phyloP scores from a whole-genome alignment of 2,797 vertebrate species.

The Notolabrus celidotus region DNA sequence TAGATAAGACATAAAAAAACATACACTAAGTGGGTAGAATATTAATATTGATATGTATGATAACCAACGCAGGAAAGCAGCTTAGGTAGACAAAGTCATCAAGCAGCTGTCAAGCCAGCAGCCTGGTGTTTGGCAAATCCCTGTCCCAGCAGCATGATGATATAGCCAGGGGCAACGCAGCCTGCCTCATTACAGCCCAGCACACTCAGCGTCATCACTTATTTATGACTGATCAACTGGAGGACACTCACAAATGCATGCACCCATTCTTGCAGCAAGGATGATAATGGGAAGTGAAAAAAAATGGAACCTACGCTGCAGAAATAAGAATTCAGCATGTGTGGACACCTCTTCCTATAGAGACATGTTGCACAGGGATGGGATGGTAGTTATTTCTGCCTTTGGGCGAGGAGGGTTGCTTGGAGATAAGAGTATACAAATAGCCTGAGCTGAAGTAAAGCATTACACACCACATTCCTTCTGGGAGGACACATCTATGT shows the following conservation, averaged over 20 bases:
- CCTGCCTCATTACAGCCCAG: slow-evolving; percentile 48
- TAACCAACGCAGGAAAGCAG: slow-evolving; percentile 32
- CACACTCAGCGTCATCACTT: slow-evolving; percentile 45
- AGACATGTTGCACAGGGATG: slow-evolving; percentile 40
- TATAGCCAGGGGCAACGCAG: slow-evolving; percentile 49
- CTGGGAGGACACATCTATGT: slow-evolving; percentile 26
- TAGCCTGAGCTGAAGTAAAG: slow-evolving; percentile 57
- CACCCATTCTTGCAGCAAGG: not conserved
- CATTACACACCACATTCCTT: slow-evolving; percentile 65
- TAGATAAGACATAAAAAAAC: slow-evolving; percentile 52
- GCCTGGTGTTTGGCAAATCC: slow-evolving; percentile 35
- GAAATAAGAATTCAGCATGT: slow-evolving; percentile 11
- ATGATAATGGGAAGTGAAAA: not conserved
- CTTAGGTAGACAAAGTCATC: slow-evolving; percentile 57
- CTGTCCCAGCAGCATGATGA: slow-evolving; percentile 28
- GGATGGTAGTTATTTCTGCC: slow-evolving; percentile 54
- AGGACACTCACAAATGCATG: slow-evolving; percentile 15
- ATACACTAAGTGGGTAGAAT: slow-evolving; percentile 28
- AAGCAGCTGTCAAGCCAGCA: slow-evolving; percentile 55
- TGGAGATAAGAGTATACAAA: slow-evolving; percentile 64
- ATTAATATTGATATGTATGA: slow-evolving; percentile 68
- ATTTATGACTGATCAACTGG: slow-evolving; percentile 54
- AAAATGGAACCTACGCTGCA: not conserved
- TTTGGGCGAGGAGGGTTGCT: slow-evolving; percentile 35
- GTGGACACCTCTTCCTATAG: slow-evolving; percentile 15